Conservation (phyloP, 2,113 vertebrate species). For the Piliocolobus tephrosceles region DNA sequence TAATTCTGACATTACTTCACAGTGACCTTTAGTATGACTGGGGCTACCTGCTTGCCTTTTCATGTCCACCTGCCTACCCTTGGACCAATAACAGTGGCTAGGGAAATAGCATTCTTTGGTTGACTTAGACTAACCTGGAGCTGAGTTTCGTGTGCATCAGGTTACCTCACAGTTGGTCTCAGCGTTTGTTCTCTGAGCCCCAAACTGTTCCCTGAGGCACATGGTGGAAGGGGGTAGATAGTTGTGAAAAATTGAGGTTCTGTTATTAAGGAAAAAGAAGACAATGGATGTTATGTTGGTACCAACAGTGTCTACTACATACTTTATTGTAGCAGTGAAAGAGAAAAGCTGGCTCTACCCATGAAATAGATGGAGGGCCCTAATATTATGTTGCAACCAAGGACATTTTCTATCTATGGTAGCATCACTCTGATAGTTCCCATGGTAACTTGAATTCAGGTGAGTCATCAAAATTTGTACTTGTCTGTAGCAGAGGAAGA, state of each 20-base stretch:
- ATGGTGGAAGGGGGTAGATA: neutral
- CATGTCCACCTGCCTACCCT: neutral
- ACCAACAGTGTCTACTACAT: neutral
- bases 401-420: neutral
- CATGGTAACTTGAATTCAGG: slow-evolving; percentile 34
- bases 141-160: neutral
- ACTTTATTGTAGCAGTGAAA: neutral
- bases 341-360: neutral
- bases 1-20: neutral
- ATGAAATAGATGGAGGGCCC: neutral
- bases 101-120: neutral
- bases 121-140: neutral
- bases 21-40: neutral
- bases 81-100: neutral
- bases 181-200: neutral
- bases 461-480: slow-evolving; percentile 20
- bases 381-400: neutral
- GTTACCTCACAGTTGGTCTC: neutral
- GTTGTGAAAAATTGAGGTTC: neutral
- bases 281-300: neutral
- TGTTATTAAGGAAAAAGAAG: neutral
- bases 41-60: neutral
- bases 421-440: slow-evolving; percentile 43
- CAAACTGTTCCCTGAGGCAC: neutral
- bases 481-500: slow-evolving; percentile 38